These are phyloP conservation scores for Scaptodrosophila lebanonensis DNA, from an alignment of 1,140 invertebrate species.

Conservation along the genomic window DNA sequence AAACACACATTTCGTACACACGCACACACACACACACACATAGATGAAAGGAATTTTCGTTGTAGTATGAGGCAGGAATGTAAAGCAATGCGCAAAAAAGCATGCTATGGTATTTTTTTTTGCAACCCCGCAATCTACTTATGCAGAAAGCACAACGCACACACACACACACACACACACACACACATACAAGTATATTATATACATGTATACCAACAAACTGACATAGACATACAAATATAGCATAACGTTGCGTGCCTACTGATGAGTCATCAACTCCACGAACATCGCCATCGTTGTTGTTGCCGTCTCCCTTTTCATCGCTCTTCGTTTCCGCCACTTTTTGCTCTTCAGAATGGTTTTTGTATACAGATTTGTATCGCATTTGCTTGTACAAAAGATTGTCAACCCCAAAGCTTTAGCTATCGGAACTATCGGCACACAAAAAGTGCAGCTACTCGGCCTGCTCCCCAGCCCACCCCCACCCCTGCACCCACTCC, in stretches of 20 bases:
- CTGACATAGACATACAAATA: too few species aligned
- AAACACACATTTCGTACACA: too few species aligned
- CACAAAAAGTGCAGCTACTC: too few species aligned
- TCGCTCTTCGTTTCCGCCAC: constrained; percentile 7
- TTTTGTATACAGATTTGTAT: constrained; percentile 32
- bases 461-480: too few species aligned
- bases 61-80: not conserved
- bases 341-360: too few species aligned
- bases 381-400: constrained; percentile 10
- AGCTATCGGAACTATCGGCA: too few species aligned
- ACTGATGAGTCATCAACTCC: too few species aligned
- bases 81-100: constrained; percentile 50
- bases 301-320: constrained; percentile 36
- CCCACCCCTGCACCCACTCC: too few species aligned
- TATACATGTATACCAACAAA: constrained; percentile 12
- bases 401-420: not conserved
- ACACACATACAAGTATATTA: not conserved
- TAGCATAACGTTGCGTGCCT: too few species aligned
- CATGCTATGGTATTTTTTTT: constrained; percentile 66
- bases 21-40: constrained; percentile 10
- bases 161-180: constrained; percentile 3
- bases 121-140: constrained; percentile 43
- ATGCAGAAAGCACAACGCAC: constrained; percentile 6
- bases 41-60: constrained; percentile 8
- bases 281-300: not conserved